Percentiles rank a stretch among this genome's conserved stretches.
phyloP scores from a whole-genome alignment of 2,888 invertebrate species.

The Pandemis corylana region DNA sequence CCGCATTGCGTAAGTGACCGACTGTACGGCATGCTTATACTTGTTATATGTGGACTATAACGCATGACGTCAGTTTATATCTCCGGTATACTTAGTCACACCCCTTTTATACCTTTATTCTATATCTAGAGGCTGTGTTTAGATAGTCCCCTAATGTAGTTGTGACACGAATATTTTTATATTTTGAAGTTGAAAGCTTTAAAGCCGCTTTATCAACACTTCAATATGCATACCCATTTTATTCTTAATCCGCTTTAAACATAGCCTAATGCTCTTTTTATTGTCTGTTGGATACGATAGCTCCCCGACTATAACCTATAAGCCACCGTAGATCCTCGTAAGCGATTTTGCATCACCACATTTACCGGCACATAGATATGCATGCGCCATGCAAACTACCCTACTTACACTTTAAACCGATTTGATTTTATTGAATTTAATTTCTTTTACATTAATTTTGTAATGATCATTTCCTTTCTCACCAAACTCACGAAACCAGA shows the following conservation, averaged over 20 bases:
- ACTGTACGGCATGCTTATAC: conserved; percentile 69
- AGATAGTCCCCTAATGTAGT: conserved; percentile 39
- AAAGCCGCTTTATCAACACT: conserved; percentile 27
- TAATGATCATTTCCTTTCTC: conserved; percentile 60
- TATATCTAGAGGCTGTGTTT: conserved; percentile 52
- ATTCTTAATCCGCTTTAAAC: conserved; percentile 44
- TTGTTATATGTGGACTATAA: conserved; percentile 69
- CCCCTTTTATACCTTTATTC: conserved; percentile 44
- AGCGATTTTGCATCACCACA: conserved; percentile 36
- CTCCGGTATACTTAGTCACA: conserved; percentile 50
- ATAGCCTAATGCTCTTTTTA: conserved; percentile 46
- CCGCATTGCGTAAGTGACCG: conserved; percentile 95
- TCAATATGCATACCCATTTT: conserved; percentile 24
- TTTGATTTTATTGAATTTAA: conserved; percentile 59
- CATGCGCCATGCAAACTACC: conserved; percentile 53
- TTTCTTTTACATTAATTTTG: conserved; percentile 51
- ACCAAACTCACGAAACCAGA: conserved; percentile 51
- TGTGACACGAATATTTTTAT: conserved; percentile 10
- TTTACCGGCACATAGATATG: conserved; percentile 49
- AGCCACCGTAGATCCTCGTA: conserved; percentile 31
- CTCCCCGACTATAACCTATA: conserved; percentile 22
- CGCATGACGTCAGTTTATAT: conserved; percentile 71
- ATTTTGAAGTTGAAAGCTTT: conserved; percentile 7
- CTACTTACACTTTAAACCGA: conserved; percentile 52
- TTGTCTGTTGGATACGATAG: conserved; percentile 43